phyloP scores from a whole-genome alignment of 1,140 invertebrate genomes.

The Aphelenchoides avenae region DNA sequence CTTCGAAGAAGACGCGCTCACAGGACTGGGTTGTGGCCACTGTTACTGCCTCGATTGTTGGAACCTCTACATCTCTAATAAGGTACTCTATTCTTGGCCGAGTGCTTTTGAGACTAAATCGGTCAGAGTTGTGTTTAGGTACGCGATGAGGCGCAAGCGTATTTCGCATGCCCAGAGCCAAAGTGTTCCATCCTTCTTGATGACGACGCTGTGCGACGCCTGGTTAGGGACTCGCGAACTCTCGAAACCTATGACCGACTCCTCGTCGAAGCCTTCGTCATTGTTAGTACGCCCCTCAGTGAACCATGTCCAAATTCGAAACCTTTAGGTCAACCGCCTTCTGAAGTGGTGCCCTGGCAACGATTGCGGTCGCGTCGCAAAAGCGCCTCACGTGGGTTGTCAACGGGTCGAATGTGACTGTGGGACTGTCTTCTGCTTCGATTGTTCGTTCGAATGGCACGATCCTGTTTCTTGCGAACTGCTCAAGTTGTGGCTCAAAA shows the following conservation, averaged over 20 bases:
- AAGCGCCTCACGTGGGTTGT: conserved; percentile 83
- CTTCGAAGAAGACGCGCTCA: too few species aligned
- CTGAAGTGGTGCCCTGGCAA: conserved; percentile 94
- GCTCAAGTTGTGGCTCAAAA: conserved; percentile 93
- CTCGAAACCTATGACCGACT: neutral
- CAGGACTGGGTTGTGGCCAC: neutral
- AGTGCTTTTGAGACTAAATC: neutral
- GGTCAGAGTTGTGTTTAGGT: neutral
- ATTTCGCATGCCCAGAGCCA: neutral
- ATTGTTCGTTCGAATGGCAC: conserved; percentile 96
- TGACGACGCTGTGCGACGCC: neutral
- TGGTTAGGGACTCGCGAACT: neutral
- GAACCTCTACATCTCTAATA: conserved; percentile 6
- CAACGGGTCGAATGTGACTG: conserved; percentile 90
- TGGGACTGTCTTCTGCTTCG: conserved; percentile 68
- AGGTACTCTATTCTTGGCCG: conserved; percentile 1
- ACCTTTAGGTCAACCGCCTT: conserved; percentile 79
- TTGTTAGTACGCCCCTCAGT: neutral
- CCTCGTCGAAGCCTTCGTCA: conserved; percentile 1
- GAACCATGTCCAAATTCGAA: conserved; percentile 3
- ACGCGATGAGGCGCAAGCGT: neutral
- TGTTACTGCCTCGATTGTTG: conserved; percentile 7
- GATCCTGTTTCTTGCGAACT: conserved; percentile 92
- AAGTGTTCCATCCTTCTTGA: conserved; percentile 2
- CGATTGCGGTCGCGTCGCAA: conserved; percentile 90